Conservation (phyloP, 2,113 vertebrate genomes). For the Colaptes auratus region DNA sequence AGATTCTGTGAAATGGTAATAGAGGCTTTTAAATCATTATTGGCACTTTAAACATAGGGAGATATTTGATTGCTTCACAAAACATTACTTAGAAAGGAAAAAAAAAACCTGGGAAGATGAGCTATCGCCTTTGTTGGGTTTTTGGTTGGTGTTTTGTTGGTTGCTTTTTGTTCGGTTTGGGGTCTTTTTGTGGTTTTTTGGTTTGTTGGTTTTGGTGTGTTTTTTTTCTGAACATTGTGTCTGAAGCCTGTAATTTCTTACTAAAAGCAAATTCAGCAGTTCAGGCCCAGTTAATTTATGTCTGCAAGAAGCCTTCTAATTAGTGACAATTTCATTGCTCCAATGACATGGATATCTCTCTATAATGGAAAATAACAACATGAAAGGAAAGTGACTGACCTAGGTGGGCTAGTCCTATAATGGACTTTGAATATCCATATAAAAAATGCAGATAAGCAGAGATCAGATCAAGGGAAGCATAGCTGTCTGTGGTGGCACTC, state of each 20-base stretch:
- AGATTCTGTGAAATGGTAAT: neutral
- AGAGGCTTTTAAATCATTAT: conserved; percentile 39
- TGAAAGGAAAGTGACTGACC: neutral
- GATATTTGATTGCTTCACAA: conserved; percentile 32
- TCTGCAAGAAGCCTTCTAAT: neutral
- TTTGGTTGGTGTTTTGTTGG: neutral
- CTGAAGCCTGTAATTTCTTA: neutral
- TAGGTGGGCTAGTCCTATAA: neutral
- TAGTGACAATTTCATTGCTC: neutral
- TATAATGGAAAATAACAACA: neutral
- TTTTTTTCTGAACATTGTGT: neutral
- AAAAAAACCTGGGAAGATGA: conserved; percentile 16
- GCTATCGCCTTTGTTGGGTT: neutral
- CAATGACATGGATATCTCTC: neutral
- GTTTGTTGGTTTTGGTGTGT: no score
- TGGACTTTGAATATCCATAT: neutral
- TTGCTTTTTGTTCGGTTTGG: neutral
- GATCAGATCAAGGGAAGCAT: neutral
- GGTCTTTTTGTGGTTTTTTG: neutral
- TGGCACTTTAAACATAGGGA: conserved; percentile 22
- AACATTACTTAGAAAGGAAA: conserved; percentile 25
- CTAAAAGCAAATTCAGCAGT: neutral
- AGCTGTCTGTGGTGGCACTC: neutral
- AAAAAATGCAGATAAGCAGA: neutral
- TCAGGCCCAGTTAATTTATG: neutral